phyloP scores from a whole-genome alignment of 2,113 vertebrate species.

The Centrocercus urophasianus region DNA sequence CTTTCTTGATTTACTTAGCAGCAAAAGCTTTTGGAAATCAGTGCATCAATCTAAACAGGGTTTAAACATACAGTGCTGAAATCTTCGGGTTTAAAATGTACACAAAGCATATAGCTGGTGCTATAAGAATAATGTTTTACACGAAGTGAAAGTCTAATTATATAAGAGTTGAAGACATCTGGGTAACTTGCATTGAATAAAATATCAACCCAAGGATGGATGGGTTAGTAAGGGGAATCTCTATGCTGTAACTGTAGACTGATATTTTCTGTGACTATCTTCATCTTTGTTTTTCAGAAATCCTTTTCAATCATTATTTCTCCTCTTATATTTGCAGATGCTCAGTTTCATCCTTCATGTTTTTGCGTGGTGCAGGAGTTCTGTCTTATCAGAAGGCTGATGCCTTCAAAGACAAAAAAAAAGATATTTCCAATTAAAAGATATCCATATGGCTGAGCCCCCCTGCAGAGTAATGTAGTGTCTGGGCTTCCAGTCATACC shows the following conservation, averaged over 20 bases:
- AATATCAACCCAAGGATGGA: not conserved
- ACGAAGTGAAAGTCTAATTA: not conserved
- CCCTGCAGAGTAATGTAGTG: not conserved
- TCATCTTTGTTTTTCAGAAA: not conserved
- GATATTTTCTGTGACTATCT: not conserved
- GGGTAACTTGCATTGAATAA: not conserved
- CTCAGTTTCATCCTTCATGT: not conserved
- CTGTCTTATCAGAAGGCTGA: not conserved
- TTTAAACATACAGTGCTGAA: not conserved
- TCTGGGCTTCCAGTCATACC: not conserved
- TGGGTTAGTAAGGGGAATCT: not conserved
- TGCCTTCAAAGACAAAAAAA: not conserved
- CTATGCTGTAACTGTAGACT: not conserved
- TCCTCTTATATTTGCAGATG: not conserved
- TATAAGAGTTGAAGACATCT: not conserved
- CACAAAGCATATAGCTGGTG: not conserved
- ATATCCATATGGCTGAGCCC: not conserved
- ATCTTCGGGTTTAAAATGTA: not conserved
- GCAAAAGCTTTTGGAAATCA: slow-evolving; percentile 39
- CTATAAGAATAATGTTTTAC: not conserved
- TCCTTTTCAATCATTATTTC: not conserved
- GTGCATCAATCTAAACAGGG: not conserved
- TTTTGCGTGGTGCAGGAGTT: not conserved
- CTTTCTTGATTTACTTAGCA: slow-evolving; percentile 57
- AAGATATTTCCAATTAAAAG: not conserved